Evolutionary conservation across 2,888 invertebrate genomes (phyloP).

Genomic region (Cerastis leucographa): DNA sequence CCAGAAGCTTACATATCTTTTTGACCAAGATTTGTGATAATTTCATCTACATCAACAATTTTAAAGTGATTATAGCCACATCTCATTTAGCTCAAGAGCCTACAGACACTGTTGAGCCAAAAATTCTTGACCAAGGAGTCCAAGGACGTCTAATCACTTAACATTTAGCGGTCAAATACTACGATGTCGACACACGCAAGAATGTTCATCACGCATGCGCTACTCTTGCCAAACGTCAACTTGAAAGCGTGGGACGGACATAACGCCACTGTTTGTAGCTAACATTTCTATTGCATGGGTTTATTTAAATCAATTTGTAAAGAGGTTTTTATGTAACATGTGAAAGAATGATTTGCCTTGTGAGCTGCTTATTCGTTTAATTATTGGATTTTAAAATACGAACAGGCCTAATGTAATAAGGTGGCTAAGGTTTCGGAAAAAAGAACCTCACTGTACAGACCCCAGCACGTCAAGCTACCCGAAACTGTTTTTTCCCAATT

Average conservation of each 20-base stretch:
- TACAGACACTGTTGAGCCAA: background rate
- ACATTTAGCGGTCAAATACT: constrained; percentile 38
- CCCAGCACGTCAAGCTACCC: background rate
- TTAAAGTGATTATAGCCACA: background rate
- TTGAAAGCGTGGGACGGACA: constrained; percentile 75
- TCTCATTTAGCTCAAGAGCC: background rate
- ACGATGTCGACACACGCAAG: constrained; percentile 43
- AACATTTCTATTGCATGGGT: constrained; percentile 58
- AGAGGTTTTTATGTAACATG: constrained; percentile 32
- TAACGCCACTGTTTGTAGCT: constrained; percentile 56
- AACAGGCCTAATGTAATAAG: background rate
- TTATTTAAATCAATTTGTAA: constrained; percentile 60
- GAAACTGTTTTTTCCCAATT: too few relatives aligned
- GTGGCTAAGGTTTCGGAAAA: background rate
- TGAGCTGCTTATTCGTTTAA: background rate
- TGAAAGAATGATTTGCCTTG: constrained; percentile 12
- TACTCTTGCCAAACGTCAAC: constrained; percentile 64
- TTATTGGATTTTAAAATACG: background rate
- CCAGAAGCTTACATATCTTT: background rate
- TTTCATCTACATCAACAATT: background rate
- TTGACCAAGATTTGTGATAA: background rate
- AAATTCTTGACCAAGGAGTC: constrained; percentile 22
- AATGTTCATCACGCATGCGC: constrained; percentile 65
- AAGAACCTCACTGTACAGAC: background rate
- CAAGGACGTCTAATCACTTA: constrained; percentile 25